Conservation (phyloP, 2,888 invertebrate species). For the Boloria selene region DNA sequence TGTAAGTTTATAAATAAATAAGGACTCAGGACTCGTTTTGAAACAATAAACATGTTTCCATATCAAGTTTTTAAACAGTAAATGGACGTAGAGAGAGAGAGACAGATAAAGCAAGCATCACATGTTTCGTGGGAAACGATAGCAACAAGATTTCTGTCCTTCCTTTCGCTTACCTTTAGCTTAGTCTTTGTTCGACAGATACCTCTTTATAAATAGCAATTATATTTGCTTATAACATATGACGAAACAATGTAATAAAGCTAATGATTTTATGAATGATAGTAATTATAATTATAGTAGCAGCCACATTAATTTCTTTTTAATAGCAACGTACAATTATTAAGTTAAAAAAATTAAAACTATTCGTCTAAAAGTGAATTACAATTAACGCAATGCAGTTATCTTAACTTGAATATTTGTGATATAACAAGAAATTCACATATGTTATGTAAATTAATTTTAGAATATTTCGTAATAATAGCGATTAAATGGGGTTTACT, state of each 20-base stretch:
- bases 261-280: too few relatives aligned
- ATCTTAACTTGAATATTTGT: constrained; percentile 13
- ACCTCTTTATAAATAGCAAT: constrained; percentile 12
- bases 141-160: constrained; percentile 67
- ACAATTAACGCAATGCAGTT: constrained; percentile 26
- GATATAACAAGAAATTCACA: constrained; percentile 38
- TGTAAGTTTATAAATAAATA: constrained; percentile 40
- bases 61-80: constrained; percentile 34
- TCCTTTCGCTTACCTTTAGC: constrained; percentile 63
- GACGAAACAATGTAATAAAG: not conserved
- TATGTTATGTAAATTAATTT: constrained; percentile 65
- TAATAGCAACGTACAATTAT: not conserved
- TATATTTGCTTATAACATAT: not conserved
- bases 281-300: too few relatives aligned
- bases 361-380: not conserved
- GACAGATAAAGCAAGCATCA: constrained; percentile 47
- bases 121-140: constrained; percentile 70
- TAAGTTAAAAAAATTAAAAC: not conserved
- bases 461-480: constrained; percentile 67
- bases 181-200: constrained; percentile 62
- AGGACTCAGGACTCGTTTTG: constrained; percentile 57
- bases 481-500: constrained; percentile 58
- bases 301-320: too few relatives aligned
- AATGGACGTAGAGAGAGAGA: constrained; percentile 50
- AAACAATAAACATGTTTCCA: constrained; percentile 44